Conservation (phyloP, 2,797 vertebrate species). For the Anguilla anguilla region DNA sequence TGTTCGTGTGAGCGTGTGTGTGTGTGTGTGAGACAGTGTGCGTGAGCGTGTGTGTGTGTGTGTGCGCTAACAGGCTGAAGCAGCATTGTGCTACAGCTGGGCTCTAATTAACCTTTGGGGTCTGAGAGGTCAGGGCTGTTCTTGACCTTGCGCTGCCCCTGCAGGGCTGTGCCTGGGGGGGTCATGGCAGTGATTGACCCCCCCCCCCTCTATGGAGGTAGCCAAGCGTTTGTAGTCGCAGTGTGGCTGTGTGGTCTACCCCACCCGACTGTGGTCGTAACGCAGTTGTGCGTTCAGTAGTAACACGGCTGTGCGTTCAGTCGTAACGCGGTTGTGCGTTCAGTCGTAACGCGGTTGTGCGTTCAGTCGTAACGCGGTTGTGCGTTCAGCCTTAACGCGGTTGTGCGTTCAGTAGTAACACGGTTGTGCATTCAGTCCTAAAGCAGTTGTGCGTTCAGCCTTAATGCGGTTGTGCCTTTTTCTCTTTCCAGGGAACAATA, state of each 20-base stretch:
- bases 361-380: not conserved
- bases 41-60: not conserved
- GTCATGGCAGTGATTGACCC: not conserved
- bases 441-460: no score
- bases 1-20: no score
- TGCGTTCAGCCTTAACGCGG: not conserved
- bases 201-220: not conserved
- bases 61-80: not conserved
- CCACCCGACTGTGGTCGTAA: not conserved
- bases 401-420: no score
- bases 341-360: no score
- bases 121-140: not conserved
- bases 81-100: not conserved
- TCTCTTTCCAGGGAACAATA: slow-evolving; percentile 84
- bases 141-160: not conserved
- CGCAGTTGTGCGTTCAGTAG: no score
- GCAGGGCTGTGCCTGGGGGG: not conserved
- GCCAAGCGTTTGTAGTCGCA: not conserved
- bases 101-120: slow-evolving; percentile 1
- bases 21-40: no score
- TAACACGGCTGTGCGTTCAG: no score
- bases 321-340: no score
- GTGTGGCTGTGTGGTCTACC: not conserved
- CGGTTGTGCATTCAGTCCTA: no score
- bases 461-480: not conserved